Base-by-base conservation (phyloP, 2,888 invertebrate genomes). In the Nephrotoma appendiculata region DNA sequence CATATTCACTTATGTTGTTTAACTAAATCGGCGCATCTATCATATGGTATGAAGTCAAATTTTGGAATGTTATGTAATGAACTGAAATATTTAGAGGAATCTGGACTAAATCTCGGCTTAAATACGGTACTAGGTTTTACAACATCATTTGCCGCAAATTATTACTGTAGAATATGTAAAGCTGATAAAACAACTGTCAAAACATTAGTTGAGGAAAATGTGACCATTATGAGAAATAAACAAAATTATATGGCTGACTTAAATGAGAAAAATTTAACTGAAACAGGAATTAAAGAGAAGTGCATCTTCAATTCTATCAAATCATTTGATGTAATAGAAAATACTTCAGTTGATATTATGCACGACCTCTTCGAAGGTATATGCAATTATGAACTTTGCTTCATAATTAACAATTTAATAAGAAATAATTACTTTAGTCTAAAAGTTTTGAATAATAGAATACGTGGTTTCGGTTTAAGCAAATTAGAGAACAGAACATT, bases 61-160 rank as follows among this genome's bases (percentile, higher is more conserved):
- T 87, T 31, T 4, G 85, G 41, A 11, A n/a, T 19, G 31, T 57
- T 87, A 15, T 15, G 52, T 12, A 43, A 12, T 12, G 41, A 52
- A 83, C 86, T 87, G 41, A 85, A 86, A 87, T 83, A 2, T 41
- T 86, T 87, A 83, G 87, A 87, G 45, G 87, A 86, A 86, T 48
- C 86, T 83, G 87, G 87, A 6, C 6, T 87, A 11, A 89, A 89
- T 87, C 86, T 88, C 43, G 89, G 87, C 1, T 57, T 88, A 9
- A 87, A 89, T 86, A 86, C 87, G 12, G 71, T 88, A 43, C 86
- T 88, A 57, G 89, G 89, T 5, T 88, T 88, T 42, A 86, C 87
- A 7, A 87, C 88, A 86, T 87, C 87, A 44, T 89, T 89, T 86
- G 43, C 84, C n/a, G 87, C 88, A 9, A 88, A 87, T 71, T 87